These are phyloP conservation scores for Ceraclea dissimilis DNA, from an alignment of 2,888 invertebrate species.

Conservation along the genomic window DNA sequence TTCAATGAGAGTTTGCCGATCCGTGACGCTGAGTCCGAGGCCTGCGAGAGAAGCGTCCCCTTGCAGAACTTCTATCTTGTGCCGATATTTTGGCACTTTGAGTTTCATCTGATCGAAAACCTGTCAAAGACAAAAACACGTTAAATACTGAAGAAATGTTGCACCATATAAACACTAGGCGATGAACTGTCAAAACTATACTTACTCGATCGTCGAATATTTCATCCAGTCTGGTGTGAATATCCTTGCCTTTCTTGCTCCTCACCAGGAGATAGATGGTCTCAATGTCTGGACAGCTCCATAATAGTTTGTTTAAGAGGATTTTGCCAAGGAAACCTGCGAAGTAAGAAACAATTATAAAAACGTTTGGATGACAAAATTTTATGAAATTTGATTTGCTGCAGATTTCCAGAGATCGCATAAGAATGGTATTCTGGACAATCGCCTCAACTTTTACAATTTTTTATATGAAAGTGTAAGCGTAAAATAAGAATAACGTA, in stretches of 20 bases:
- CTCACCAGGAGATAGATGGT: conserved; percentile 50
- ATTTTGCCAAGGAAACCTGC: conserved; percentile 48
- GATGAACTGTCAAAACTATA: no score
- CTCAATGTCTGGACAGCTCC: conserved; percentile 46
- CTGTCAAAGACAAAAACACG: conserved; percentile 30
- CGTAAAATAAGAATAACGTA: no score
- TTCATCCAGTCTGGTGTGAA: conserved; percentile 56
- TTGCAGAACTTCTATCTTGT: conserved; percentile 59
- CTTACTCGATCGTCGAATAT: conserved; percentile 61
- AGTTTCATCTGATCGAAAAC: conserved; percentile 47
- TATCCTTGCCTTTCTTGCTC: conserved; percentile 54
- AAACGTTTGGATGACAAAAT: conserved; percentile 2
- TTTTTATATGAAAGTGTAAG: no score
- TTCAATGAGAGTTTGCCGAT: conserved; percentile 53
- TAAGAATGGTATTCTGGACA: no score
- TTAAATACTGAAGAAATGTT: neutral
- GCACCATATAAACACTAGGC: no score
- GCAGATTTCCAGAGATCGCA: no score
- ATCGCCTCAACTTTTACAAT: no score
- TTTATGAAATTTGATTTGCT: no score
- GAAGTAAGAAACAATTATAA: neutral
- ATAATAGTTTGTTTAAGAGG: conserved; percentile 52
- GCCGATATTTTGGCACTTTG: conserved; percentile 51
- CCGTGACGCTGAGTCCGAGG: conserved; percentile 53
- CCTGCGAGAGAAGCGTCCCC: conserved; percentile 62